A percentile compares a stretch with the other conserved stretches of the same genome.
phyloP scores from a whole-genome alignment of 2,113 vertebrate species.

The Microtus montanus region DNA sequence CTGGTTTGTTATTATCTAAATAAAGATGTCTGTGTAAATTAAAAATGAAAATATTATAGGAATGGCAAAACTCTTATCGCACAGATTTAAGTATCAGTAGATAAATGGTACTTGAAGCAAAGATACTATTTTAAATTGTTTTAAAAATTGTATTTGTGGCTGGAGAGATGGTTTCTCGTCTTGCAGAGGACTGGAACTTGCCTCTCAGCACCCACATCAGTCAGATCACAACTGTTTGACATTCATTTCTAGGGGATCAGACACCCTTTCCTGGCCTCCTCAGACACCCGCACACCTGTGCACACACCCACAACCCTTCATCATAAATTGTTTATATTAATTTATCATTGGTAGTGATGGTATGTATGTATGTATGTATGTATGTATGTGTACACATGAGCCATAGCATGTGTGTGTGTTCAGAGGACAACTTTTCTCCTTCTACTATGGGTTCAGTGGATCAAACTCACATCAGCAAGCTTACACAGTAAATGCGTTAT shows the following conservation, averaged over 20 bases:
- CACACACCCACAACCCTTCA: background rate
- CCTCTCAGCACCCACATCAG: background rate
- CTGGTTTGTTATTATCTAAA: background rate
- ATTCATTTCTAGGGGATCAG: background rate
- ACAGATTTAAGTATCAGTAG: constrained; percentile 50
- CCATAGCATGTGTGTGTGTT: background rate
- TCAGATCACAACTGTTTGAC: background rate
- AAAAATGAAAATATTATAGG: constrained; percentile 58
- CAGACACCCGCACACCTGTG: background rate
- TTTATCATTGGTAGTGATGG: background rate
- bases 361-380: background rate
- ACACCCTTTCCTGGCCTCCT: background rate
- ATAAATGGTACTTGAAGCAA: constrained; percentile 20
- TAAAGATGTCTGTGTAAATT: constrained; percentile 50
- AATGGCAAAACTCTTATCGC: constrained; percentile 64
- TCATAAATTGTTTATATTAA: background rate
- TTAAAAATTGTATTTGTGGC: background rate
- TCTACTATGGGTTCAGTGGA: background rate
- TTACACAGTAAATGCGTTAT: background rate
- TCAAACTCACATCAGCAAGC: background rate
- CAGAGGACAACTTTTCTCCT: background rate
- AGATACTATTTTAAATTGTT: background rate
- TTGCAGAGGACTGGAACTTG: background rate
- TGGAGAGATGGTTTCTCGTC: background rate
- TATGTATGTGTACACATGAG: background rate